A percentile compares a stretch with the other conserved stretches of the same genome.
Conservation (phyloP, 1,140 invertebrate species). For the Bicyclus anynana region DNA sequence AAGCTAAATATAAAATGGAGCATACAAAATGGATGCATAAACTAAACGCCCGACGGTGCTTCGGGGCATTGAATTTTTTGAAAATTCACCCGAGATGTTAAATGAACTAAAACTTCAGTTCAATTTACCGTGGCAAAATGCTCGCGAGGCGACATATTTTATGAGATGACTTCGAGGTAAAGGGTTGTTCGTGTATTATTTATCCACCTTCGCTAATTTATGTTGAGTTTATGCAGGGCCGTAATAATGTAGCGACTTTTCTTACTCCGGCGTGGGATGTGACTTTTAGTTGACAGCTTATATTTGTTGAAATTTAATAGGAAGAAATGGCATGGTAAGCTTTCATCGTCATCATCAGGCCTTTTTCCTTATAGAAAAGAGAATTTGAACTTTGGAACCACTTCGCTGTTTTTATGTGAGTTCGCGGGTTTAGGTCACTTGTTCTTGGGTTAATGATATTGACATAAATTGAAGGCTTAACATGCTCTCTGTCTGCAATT, state of each 20-base stretch:
- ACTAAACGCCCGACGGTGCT: constrained; percentile 7
- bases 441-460: no score
- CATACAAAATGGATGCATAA: constrained; percentile 9
- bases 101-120: constrained; percentile 31
- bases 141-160: constrained; percentile 30
- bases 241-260: not conserved
- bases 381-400: no score
- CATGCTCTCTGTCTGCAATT: no score
- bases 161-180: constrained; percentile 29
- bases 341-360: no score
- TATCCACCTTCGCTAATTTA: constrained; percentile 6
- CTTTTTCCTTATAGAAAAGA: no score
- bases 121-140: constrained; percentile 26
- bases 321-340: no score
- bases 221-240: not conserved
- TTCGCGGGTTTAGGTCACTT: no score
- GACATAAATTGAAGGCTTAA: no score
- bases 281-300: not conserved
- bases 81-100: constrained; percentile 20
- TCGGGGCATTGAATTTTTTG: constrained; percentile 7
- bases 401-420: no score
- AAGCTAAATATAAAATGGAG: not conserved
- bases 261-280: not conserved
- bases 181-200: constrained; percentile 29
- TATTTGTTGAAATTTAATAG: no score